Percentiles rank a stretch among this genome's conserved stretches.
phyloP scores from a whole-genome alignment of 2,797 vertebrate species.

The Sphenopsis melanotis region DNA sequence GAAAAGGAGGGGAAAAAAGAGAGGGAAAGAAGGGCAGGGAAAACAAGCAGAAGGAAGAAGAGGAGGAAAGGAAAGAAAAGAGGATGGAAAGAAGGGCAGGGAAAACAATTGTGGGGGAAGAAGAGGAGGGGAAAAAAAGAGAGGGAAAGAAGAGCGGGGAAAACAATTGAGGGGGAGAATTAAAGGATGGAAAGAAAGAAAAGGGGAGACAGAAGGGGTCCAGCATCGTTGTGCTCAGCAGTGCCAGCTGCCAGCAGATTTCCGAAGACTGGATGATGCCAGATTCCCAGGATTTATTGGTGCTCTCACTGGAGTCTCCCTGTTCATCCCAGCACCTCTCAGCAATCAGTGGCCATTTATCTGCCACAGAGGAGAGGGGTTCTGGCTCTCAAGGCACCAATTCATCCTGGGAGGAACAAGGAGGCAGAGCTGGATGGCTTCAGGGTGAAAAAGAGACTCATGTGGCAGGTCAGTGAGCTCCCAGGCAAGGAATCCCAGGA shows the following conservation, averaged over 20 bases:
- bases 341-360: not conserved
- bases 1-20: fast-evolving
- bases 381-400: not conserved
- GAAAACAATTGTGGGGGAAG: not conserved
- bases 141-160: not conserved
- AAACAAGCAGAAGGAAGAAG: not conserved
- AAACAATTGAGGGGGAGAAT: fast-evolving
- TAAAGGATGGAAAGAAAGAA: not conserved
- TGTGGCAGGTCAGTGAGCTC: not conserved
- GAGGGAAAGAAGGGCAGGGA: not conserved
- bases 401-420: not conserved
- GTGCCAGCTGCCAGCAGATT: not conserved
- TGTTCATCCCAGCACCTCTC: not conserved
- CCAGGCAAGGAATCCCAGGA: not conserved
- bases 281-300: not conserved
- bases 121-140: not conserved
- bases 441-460: not conserved
- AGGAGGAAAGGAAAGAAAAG: no score
- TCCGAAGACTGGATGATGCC: not conserved
- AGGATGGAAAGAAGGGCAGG: not conserved
- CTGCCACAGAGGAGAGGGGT: not conserved
- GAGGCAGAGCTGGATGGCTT: not conserved
- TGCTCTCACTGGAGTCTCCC: not conserved
- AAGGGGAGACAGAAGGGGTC: not conserved
- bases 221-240: not conserved